Base-by-base conservation (phyloP, 1,140 invertebrate species). In the Helicoverpa armigera region DNA sequence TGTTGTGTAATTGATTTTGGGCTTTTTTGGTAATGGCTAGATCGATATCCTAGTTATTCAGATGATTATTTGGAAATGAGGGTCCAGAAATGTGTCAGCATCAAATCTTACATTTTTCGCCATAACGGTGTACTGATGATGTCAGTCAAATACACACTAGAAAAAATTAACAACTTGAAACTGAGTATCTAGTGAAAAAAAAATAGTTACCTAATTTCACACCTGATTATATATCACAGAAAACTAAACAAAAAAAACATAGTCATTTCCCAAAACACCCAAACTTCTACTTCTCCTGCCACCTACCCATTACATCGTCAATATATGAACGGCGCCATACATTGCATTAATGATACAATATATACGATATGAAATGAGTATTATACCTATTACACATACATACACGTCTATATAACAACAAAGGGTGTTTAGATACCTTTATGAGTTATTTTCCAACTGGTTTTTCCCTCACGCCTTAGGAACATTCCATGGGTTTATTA, bases 331-430 rank as follows among this genome's bases (percentile, higher is more conserved):
- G n/a, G 12, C 74, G 60, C 23, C 31, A 76, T 63, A 63, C 35
- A 63, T 61, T 29, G 73, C 43, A 61, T 61, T 76, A 76, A 76
- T 76, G 74, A 31, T 63, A 63, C 58, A 31, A 76, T 53, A 51
- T 53, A 63, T 50, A 50, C 73, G 10, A 69, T 69, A 69, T 50
- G 56, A 43, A 58, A 60, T 60, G 54, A 48, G 35, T 48, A 60
- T 43, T 23, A 60, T 70, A 70, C 53, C 10, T 35, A 35, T 35
- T 35, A 35, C 50, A 18, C 11, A n/a, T 58, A n/a, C 14, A 43
- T 74, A 60, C 48, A 60, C 50, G 11, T 31, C 23, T 16, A 74
- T 48, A 48, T 14, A 10, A 16, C 2, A 16, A 16, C 16, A 69
- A 69, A 51, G 48, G 65, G 65, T 69, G 16, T 43, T 16, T 50